Base-by-base conservation (phyloP, 2,888 invertebrate genomes). In the Ptychoptera albimana region DNA sequence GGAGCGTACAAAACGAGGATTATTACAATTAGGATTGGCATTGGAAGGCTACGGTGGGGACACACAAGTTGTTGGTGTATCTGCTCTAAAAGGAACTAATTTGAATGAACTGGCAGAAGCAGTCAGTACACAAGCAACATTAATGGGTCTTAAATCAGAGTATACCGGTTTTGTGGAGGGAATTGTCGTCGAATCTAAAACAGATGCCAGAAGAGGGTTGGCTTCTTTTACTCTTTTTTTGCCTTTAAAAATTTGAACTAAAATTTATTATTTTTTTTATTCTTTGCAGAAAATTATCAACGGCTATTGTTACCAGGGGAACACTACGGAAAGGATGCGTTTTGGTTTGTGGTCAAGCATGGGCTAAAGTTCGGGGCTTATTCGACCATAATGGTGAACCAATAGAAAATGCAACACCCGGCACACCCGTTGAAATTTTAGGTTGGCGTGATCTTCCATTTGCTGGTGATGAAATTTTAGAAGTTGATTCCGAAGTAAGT, bases 31-130 rank as follows among this genome's bases (percentile, higher is more conserved):
- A 58, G 91, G 87, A 7, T 68, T 98, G 9, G 70, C 82, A 23
- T 74, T 88, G 37, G 97, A 98, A 64, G 82, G 82, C 12, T 62
- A 79, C 44, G 96, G 96, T 1, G 97, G 98, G 1, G 93, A 96
- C 48, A 73, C 89, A 2, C 96, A 94, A 65, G 79, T 82, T 3
- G 79, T 99, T 44, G 79, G 83, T 1, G 79, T 98, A 48, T 97
- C 97, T 0, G 98, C 98, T 0, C 67, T 93, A 1, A 82, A 86
- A 63, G 78, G 79, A 45, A 76, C 73, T 5, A 87, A 92, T 63
- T 64, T 97, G 29, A 70, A 79, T 45, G 67, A 73, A 1, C 67
- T 97, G 43, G 78, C 84, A 41, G 94, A 96, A 55, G 83, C 91
- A 0, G 74, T 97, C 43, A 71, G 77, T 10, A 66, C 81, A 6